These are phyloP conservation scores for Drosophila nigromelanica DNA, from an alignment of 1,140 invertebrate species.

Conservation along the genomic window DNA sequence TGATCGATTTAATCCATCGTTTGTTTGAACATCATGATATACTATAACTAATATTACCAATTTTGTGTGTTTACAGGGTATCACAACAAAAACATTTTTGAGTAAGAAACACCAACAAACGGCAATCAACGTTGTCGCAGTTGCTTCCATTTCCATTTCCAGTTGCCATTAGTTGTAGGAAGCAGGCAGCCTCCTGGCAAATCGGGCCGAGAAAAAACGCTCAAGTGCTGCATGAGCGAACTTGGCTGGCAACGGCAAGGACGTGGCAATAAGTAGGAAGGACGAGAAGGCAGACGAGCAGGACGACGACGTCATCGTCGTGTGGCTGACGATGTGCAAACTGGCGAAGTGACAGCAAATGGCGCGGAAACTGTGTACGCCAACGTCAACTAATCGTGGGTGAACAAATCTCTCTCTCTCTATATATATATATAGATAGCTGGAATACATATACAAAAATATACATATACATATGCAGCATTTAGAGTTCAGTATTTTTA, in stretches of 20 bases:
- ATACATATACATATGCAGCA: slow-evolving; percentile 15
- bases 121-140: slow-evolving; percentile 60
- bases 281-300: neutral
- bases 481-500: neutral
- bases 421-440: slow-evolving; percentile 18
- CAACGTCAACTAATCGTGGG: slow-evolving; percentile 80
- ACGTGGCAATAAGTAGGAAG: neutral
- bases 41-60: too few relatives aligned
- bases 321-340: slow-evolving; percentile 77
- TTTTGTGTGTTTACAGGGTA: neutral
- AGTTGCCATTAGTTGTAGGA: slow-evolving; percentile 66
- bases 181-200: slow-evolving; percentile 41
- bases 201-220: slow-evolving; percentile 26
- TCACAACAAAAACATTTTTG: slow-evolving; percentile 31
- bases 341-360: slow-evolving; percentile 81
- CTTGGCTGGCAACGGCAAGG: slow-evolving; percentile 58
- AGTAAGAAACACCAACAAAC: slow-evolving; percentile 41
- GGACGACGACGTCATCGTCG: slow-evolving; percentile 26
- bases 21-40: too few relatives aligned
- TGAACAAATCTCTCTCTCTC: slow-evolving; percentile 68
- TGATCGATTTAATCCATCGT: too few relatives aligned
- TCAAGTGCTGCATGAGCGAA: slow-evolving; percentile 71
- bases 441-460: slow-evolving; percentile 75
- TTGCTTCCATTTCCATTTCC: slow-evolving; percentile 75
- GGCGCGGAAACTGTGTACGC: slow-evolving; percentile 77